A percentile compares a stretch with the other conserved stretches of the same genome.
phyloP scores from a whole-genome alignment of 1,140 invertebrate genomes.

The Neodiprion virginianus region DNA sequence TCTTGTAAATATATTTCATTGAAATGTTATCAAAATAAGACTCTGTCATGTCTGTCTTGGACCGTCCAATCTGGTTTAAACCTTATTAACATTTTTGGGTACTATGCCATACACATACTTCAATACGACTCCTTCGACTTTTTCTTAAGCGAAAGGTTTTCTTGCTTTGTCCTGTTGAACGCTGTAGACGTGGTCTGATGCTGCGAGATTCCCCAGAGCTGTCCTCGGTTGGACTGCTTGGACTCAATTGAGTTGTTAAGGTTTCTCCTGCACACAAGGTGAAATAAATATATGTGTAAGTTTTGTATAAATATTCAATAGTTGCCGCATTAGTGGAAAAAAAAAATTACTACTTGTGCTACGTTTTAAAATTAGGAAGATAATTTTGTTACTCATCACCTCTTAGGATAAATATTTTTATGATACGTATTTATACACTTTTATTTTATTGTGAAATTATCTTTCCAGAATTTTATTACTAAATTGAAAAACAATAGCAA shows the following conservation, averaged over 20 bases:
- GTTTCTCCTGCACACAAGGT: constrained; percentile 68
- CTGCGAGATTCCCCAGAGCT: constrained; percentile 68
- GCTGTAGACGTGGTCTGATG: constrained; percentile 82
- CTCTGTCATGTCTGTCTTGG: too few species aligned
- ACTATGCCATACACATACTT: constrained; percentile 45
- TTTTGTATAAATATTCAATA: not conserved
- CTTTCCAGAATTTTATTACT: not conserved
- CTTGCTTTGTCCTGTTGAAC: constrained; percentile 91
- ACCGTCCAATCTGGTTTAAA: constrained; percentile 8
- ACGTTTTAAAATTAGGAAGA: constrained; percentile 6
- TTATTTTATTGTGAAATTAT: not conserved
- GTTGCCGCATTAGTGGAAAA: not conserved
- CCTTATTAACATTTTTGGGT: not conserved
- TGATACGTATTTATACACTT: not conserved
- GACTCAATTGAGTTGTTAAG: constrained; percentile 75
- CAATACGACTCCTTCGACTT: constrained; percentile 69
- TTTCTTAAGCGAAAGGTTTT: constrained; percentile 90
- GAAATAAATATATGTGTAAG: not conserved
- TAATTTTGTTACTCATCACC: not conserved
- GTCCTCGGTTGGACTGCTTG: constrained; percentile 73
- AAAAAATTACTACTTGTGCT: constrained; percentile 5
- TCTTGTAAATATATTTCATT: too few species aligned
- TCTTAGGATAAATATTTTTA: constrained; percentile 8
- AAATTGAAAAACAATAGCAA: constrained; percentile 3
- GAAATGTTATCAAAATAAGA: too few species aligned